Conservation (phyloP, 1,140 invertebrate species). For the Chlorops oryzae region DNA sequence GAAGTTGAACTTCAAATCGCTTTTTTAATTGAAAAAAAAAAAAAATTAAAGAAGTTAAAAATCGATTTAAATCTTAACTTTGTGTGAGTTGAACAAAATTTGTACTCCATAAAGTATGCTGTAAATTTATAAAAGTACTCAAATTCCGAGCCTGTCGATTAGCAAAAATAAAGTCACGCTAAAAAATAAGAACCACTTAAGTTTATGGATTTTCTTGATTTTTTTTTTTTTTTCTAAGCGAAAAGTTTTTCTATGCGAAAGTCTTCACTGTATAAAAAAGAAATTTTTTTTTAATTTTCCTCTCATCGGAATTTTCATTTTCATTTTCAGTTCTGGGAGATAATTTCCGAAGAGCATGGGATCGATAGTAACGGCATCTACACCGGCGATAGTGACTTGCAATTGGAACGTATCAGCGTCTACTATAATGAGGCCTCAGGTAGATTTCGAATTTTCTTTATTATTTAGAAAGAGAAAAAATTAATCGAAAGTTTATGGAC, state of each 20-base stretch:
- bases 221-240: neutral
- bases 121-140: neutral
- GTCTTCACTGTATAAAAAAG: neutral
- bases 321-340: slow-evolving; percentile 83
- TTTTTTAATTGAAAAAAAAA: no score
- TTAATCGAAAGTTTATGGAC: neutral
- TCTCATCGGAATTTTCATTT: no score
- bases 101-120: neutral
- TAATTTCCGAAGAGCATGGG: slow-evolving; percentile 87
- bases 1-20: no score
- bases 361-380: slow-evolving; percentile 80
- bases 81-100: neutral
- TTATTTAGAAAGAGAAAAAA: neutral
- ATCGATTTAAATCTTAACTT: no score
- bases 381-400: slow-evolving; percentile 74
- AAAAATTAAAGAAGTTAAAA: no score
- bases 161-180: neutral
- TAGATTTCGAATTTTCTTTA: slow-evolving; percentile 23
- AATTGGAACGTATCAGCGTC: slow-evolving; percentile 81
- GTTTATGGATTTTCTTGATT: neutral
- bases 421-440: slow-evolving; percentile 88
- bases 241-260: neutral
- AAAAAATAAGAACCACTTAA: neutral
- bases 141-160: neutral
- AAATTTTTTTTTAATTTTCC: slow-evolving; percentile 9